Evolutionary conservation across 2,113 vertebrate genomes (phyloP), one percentile per base, ranked within the genome.

Genomic region (Alouatta palliata): DNA sequence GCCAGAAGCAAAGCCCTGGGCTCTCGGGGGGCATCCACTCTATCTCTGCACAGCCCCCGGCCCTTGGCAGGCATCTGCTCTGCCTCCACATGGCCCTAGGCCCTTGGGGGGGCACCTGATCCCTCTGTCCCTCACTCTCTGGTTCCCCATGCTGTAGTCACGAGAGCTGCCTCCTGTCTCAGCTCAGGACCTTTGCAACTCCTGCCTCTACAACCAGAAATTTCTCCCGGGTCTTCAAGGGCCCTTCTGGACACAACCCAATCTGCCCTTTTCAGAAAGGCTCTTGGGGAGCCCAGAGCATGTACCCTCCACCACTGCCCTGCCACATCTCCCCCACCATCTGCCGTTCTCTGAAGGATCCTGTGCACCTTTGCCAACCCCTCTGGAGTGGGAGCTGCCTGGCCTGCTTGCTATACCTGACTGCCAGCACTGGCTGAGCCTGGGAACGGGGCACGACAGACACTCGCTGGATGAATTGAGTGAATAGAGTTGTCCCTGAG

Each of bases 1-100:
- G 20, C 10, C 32, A 2, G 37, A 0, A 3, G n/a, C 6, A 58
- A 20, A 1, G 19, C 5, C 73, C 1, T 32, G 2, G 19, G 8
- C 32, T 23, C 80, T 85, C 1, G 20, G 8, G 21, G 16, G 91
- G 2, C 6, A 5, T 82, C 3, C 35, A 1, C 8, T 19, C 61
- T 68, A 52, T 10, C 47, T 35, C 56, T 45, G 14, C 52, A 52
- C 52, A 52, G 52, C 5, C 52, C 52, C 52, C 16, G 5, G 52
- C 52, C 52, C 52, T 52, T 5, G 4, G 52, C 14, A 0, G 49
- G 52, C 52, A 52, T 52, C 52, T 52, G 52, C 1, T 52, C 52
- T 52, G 52, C 52, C 52, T 52, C 52, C 17, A 5, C 49, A 52
- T 52, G 52, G 19, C 5, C 77, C 1, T 20, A 2, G 19, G 10